Percentiles rank a stretch among this genome's conserved stretches.
Conservation (phyloP, 1,140 invertebrate species). For the Tachypleus tridentatus region DNA sequence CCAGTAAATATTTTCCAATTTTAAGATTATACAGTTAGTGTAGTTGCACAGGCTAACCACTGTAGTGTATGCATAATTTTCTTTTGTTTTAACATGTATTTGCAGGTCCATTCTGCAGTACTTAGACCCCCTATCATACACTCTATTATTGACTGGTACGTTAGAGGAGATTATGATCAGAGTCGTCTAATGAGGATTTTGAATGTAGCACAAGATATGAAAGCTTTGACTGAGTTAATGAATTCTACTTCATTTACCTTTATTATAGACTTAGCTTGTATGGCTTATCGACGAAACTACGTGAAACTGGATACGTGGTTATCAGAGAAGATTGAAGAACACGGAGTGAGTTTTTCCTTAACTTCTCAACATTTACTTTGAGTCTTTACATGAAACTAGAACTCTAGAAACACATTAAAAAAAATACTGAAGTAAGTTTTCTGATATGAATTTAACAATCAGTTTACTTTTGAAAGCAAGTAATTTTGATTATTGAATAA, state of each 20-base stretch:
- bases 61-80: no score
- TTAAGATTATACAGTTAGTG: no score
- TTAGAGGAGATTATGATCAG: constrained; percentile 63
- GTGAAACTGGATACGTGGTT: constrained; percentile 98
- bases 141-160: constrained; percentile 95
- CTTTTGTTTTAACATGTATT: background rate
- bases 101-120: constrained; percentile 33
- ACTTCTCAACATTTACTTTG: no score
- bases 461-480: background rate
- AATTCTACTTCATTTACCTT: constrained; percentile 91
- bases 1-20: no score
- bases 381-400: no score
- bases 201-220: constrained; percentile 94
- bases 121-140: constrained; percentile 76
- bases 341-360: constrained; percentile 46
- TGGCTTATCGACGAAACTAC: constrained; percentile 91
- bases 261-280: constrained; percentile 92
- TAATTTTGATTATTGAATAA: background rate
- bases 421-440: no score
- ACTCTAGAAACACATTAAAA: no score
- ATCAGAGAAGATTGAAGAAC: constrained; percentile 89
- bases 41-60: no score
- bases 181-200: constrained; percentile 81
- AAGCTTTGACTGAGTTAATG: constrained; percentile 80
- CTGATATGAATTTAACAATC: no score